Evolutionary conservation across 2,797 vertebrate species (phyloP).

Genomic region (Syndactyla subalaris): DNA sequence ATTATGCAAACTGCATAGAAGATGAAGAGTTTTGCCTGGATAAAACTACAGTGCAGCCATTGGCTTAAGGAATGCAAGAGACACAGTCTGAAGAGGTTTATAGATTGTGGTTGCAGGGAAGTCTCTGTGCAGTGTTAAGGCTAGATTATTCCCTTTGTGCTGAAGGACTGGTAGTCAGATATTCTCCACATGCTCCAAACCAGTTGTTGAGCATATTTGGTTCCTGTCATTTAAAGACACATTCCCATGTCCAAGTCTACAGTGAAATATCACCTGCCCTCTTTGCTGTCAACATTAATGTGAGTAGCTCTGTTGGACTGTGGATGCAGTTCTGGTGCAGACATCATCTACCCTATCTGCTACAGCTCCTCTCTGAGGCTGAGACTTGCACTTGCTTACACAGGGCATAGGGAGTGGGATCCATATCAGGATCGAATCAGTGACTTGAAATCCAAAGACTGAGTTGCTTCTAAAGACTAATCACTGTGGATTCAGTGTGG

Average conservation of each 20-base stretch:
- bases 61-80: neutral
- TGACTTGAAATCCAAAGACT: neutral
- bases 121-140: neutral
- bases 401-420: neutral
- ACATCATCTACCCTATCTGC: neutral
- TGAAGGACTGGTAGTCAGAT: neutral
- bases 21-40: neutral
- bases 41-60: neutral
- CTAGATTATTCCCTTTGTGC: neutral
- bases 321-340: neutral
- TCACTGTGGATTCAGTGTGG: neutral
- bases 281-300: neutral
- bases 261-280: neutral
- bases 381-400: neutral
- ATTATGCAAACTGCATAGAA: neutral
- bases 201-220: neutral
- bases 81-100: neutral
- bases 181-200: neutral
- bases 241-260: neutral
- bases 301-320: neutral
- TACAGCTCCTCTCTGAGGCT: neutral
- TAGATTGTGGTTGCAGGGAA: neutral
- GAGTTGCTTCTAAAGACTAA: neutral
- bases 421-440: rapidly evolving
- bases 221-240: neutral